Evolutionary conservation across 1,140 invertebrate genomes (phyloP).

Genomic region (Vanessa tameamea): DNA sequence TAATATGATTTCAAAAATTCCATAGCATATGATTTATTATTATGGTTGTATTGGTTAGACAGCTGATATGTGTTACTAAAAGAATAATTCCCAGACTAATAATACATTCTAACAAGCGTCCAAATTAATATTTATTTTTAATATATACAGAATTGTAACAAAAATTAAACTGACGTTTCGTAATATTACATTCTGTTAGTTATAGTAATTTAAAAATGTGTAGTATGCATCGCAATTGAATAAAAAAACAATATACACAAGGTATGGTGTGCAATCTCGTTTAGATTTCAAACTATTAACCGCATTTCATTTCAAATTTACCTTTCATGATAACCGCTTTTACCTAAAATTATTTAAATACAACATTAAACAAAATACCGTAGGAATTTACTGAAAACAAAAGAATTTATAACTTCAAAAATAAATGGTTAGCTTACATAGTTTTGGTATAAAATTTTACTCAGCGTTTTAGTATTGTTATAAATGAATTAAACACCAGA

Average conservation of each 20-base stretch:
- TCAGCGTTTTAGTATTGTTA: background rate
- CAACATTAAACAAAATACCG: background rate
- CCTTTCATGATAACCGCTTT: conserved; percentile 2
- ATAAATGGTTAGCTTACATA: background rate
- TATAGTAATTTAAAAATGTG: background rate
- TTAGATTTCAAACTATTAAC: background rate
- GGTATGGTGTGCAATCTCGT: background rate
- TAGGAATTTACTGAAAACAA: conserved; percentile 12
- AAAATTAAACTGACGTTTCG: no score
- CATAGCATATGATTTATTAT: no score
- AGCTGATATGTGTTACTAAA: no score
- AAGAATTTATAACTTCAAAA: conserved; percentile 9
- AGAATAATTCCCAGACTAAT: no score
- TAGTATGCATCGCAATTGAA: background rate
- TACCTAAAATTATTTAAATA: conserved; percentile 14
- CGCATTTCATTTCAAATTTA: background rate
- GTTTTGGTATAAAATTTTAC: background rate
- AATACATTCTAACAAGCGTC: no score
- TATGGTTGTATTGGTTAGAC: no score
- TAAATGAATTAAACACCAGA: background rate
- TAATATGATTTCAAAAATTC: no score
- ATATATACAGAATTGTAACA: no score
- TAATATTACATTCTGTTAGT: no score
- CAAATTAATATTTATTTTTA: no score
- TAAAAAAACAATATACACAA: background rate